These are phyloP conservation scores for Clarias batrachus DNA, from an alignment of 2,113 vertebrate genomes.

Conservation along the genomic window DNA sequence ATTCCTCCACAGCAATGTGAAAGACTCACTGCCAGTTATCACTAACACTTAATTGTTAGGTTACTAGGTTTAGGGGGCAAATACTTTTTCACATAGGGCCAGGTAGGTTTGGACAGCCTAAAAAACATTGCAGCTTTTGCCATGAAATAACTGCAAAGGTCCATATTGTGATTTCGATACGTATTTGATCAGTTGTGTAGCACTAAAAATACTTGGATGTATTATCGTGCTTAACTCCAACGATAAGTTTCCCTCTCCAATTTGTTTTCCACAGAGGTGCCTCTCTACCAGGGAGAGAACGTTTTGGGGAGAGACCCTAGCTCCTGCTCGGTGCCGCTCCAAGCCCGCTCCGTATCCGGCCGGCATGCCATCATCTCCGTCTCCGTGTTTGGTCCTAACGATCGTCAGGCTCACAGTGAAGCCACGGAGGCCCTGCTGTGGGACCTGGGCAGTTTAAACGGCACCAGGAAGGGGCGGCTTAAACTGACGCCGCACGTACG, in stretches of 20 bases:
- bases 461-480: conserved; percentile 75
- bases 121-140: no score
- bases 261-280: conserved; percentile 70
- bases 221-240: neutral
- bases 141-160: no score
- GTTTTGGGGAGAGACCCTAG: conserved; percentile 77
- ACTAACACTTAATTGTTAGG: no score
- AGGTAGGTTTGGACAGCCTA: no score
- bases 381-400: conserved; percentile 71
- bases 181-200: no score
- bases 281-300: conserved; percentile 81
- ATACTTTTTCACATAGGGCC: no score
- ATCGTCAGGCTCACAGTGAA: conserved; percentile 59
- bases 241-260: neutral
- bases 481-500: conserved; percentile 76
- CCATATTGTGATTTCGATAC: no score
- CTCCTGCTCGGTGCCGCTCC: conserved; percentile 72
- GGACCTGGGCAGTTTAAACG: conserved; percentile 84
- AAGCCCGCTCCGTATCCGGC: conserved; percentile 79
- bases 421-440: conserved; percentile 74
- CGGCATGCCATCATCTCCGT: conserved; percentile 78
- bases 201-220: no score
- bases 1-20: no score
- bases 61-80: no score
- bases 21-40: no score